A percentile compares a stretch with the other conserved stretches of the same genome.
phyloP scores from a whole-genome alignment of 2,888 invertebrate genomes.

The Luffia ferchaultella region DNA sequence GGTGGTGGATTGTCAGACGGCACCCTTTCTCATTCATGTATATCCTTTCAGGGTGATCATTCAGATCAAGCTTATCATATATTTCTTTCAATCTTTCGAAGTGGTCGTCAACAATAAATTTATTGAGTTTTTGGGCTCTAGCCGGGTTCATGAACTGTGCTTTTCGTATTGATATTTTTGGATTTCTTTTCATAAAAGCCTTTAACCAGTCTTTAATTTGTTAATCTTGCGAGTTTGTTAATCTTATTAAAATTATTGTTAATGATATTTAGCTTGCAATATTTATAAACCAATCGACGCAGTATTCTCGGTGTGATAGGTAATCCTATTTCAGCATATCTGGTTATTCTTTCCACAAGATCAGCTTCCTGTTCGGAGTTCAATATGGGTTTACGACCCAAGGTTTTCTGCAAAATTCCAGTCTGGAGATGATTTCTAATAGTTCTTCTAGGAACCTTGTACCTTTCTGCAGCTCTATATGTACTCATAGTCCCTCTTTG shows the following conservation, averaged over 20 bases:
- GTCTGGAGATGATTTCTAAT: constrained; percentile 17
- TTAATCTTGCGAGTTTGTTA: constrained; percentile 15
- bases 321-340: constrained; percentile 13
- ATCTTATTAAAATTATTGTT: constrained; percentile 16
- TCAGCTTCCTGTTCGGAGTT: constrained; percentile 17
- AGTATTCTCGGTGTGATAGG: constrained; percentile 15
- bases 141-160: constrained; percentile 21
- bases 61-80: constrained; percentile 12
- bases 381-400: constrained; percentile 18
- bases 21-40: constrained; percentile 20
- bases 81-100: constrained; percentile 14
- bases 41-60: constrained; percentile 14
- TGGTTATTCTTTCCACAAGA: constrained; percentile 15
- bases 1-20: constrained; percentile 18
- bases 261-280: constrained; percentile 19
- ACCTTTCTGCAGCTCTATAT: too few relatives aligned
- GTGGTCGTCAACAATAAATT: constrained; percentile 17
- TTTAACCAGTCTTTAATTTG: constrained; percentile 19
- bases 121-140: constrained; percentile 21
- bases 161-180: constrained; percentile 15
- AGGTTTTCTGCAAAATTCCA: constrained; percentile 14
- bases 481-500: constrained; percentile 20
- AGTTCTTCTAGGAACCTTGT: too few relatives aligned
- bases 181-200: constrained; percentile 18
- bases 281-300: constrained; percentile 15